phyloP scores from a whole-genome alignment of 2,888 invertebrate species.

The Boloria euphrosyne region DNA sequence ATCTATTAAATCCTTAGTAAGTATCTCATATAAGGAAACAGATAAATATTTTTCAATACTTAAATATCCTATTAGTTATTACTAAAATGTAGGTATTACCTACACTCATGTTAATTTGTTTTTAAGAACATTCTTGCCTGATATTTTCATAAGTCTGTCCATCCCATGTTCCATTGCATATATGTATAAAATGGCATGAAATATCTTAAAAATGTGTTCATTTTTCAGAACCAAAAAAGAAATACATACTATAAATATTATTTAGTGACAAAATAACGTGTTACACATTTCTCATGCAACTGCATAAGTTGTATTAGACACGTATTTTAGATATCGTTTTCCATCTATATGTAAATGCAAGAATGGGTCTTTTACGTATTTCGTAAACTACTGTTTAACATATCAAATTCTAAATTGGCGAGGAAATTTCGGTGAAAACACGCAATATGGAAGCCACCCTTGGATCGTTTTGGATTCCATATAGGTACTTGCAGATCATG shows the following conservation, averaged over 20 bases:
- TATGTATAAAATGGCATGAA: not conserved
- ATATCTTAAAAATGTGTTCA: not conserved
- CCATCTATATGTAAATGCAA: constrained; percentile 23
- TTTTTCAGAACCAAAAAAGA: not conserved
- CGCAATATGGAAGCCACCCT: constrained; percentile 32
- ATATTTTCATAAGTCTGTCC: no score
- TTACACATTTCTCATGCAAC: constrained; percentile 37
- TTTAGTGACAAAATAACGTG: constrained; percentile 25
- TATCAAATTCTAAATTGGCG: constrained; percentile 29
- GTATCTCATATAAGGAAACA: no score
- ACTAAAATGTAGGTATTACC: no score
- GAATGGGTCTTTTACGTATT: constrained; percentile 12
- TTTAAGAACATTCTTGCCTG: no score
- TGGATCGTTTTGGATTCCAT: constrained; percentile 9
- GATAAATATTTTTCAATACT: no score
- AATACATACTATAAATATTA: not conserved
- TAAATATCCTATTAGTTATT: no score
- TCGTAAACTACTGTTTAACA: constrained; percentile 22
- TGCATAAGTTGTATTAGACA: constrained; percentile 20
- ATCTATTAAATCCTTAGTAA: no score
- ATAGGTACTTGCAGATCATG: no score
- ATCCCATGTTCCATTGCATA: not conserved
- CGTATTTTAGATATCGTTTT: constrained; percentile 1
- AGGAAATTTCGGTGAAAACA: constrained; percentile 41
- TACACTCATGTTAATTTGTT: no score